Percentiles rank a stretch among this genome's conserved stretches.
Conservation (phyloP, 2,797 vertebrate species). For the Bradypus variegatus region DNA sequence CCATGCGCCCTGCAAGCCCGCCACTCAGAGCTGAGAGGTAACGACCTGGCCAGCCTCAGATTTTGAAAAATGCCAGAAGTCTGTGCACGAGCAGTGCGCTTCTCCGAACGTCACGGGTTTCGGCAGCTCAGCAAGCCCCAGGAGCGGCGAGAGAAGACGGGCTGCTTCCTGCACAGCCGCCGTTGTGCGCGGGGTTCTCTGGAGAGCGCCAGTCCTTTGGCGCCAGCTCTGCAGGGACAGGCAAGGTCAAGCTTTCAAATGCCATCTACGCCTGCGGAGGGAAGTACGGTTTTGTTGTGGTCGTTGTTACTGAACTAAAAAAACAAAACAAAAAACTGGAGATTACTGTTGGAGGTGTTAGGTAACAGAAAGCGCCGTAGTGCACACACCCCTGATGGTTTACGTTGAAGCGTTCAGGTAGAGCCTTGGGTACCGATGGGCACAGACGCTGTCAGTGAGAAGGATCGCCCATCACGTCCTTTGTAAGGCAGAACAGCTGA, state of each 20-base stretch:
- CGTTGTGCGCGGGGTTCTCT: slow-evolving; percentile 48
- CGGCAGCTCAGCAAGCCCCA: slow-evolving; percentile 69
- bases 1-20: slow-evolving; percentile 30
- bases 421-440: background rate
- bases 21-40: slow-evolving; percentile 44
- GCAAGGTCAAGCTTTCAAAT: slow-evolving; percentile 66
- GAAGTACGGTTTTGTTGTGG: slow-evolving; percentile 9
- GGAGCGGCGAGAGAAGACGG: slow-evolving; percentile 60
- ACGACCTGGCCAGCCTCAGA: slow-evolving; percentile 62
- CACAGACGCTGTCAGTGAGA: slow-evolving; percentile 31
- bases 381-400: slow-evolving; percentile 25
- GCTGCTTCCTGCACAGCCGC: slow-evolving; percentile 42
- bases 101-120: slow-evolving; percentile 59
- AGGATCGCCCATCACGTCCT: background rate
- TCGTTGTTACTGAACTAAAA: background rate
- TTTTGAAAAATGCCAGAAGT: slow-evolving; percentile 68
- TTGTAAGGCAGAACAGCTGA: background rate
- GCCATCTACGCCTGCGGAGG: slow-evolving; percentile 24
- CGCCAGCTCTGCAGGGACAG: slow-evolving; percentile 41
- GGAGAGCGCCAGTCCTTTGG: slow-evolving; percentile 51
- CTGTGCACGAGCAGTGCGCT: slow-evolving; percentile 46
- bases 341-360: background rate
- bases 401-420: slow-evolving; percentile 26
- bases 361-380: slow-evolving; percentile 44
- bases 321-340: fast-evolving